These are phyloP conservation scores for Eudorcas thomsonii DNA, from an alignment of 2,113 vertebrate genomes.

Conservation along the genomic window DNA sequence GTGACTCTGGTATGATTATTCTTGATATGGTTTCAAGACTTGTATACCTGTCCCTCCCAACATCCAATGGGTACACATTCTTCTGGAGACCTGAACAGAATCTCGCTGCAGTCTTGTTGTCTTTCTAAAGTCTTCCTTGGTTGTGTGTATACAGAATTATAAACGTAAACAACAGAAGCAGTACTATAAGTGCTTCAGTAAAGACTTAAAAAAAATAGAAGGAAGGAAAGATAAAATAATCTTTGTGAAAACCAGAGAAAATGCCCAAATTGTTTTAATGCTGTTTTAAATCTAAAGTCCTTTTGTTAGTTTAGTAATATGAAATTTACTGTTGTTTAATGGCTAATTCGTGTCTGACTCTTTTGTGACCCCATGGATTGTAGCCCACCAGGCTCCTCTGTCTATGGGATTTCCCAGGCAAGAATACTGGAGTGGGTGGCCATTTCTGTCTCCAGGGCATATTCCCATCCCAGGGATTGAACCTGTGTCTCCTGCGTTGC, in stretches of 20 bases:
- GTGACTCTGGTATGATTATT: slow-evolving; percentile 15
- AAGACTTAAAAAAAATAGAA: background rate
- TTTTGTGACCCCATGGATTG: background rate
- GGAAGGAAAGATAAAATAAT: slow-evolving; percentile 32
- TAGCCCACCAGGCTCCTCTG: background rate
- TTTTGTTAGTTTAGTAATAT: slow-evolving; percentile 4
- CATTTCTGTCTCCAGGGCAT: background rate
- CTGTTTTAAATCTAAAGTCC: background rate
- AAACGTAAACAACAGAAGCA: background rate
- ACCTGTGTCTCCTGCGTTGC: background rate
- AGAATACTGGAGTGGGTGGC: background rate
- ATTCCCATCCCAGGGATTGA: background rate
- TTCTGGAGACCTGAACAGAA: background rate
- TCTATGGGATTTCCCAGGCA: background rate
- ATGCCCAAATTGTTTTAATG: background rate
- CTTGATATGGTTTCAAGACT: slow-evolving; percentile 5
- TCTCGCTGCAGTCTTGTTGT: background rate
- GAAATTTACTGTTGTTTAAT: background rate
- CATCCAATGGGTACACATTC: background rate
- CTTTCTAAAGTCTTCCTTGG: background rate
- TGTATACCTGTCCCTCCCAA: background rate
- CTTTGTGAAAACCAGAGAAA: slow-evolving; percentile 20
- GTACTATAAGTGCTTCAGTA: background rate
- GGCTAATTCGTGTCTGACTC: background rate
- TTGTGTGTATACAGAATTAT: background rate